Evolutionary conservation across 2,888 invertebrate species (phyloP), one percentile per base, ranked within the genome.

Genomic region (Nezara viridula): DNA sequence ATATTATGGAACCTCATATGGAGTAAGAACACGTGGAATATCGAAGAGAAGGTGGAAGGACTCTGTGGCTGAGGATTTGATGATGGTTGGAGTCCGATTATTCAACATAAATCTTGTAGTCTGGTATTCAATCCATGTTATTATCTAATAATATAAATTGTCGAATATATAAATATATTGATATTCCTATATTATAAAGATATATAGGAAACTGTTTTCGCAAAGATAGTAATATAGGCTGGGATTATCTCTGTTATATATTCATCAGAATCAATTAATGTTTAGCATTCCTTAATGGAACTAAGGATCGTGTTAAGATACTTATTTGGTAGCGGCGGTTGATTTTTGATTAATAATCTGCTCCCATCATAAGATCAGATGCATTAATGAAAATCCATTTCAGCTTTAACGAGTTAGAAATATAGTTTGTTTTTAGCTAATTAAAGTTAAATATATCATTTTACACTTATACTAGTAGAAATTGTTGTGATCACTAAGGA

Each of bases 91-190:
- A n/a, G n/a, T n/a, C 44, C 44, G 10, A 44, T 44, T 44, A 44
- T 44, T 44, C 7, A 44, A 21, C 55, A n/a, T 21, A 55, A 21
- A 55, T 55, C 9, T n/a, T n/a, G 9, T n/a, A 55, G 55, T 10
- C 24, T n/a, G 55, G n/a, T 55, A n/a, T 55, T 55, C 55, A 55
- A 55, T 55, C 55, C 55, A 55, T 55, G 12, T 55, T 55, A 73
- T 44, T 44, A 44, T 7, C 44, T 44, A 44, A 44, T 44, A 10
- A 5, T 44, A 55, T 55, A 55, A 55, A 73, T 32, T 2, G 37
- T 73, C 19, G 73, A 73, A 73, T 73, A 73, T 16, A 73, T 73
- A 73, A 32, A 73, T 73, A 73, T 73, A 73, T 73, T 73, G 37
- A 73, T 14, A 5, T n/a, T n/a, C n/a, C n/a, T n/a, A 19, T 32